Conservation (phyloP, 2,113 vertebrate species). For the Nyctibius bracteatus region DNA sequence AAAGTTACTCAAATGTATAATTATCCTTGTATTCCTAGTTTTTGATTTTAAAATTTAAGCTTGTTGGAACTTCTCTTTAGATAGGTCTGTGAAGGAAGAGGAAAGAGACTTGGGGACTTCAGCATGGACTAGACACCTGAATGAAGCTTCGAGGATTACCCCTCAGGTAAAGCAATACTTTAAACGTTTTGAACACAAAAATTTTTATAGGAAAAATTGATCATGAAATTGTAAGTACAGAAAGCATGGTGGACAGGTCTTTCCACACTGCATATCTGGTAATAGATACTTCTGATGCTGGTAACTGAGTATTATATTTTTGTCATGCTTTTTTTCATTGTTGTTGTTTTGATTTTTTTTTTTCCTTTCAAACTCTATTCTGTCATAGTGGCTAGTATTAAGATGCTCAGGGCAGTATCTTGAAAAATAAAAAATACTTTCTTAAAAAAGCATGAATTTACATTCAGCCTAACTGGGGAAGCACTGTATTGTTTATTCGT, state of each 20-base stretch:
- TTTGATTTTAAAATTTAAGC: neutral
- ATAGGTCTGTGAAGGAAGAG: conserved; percentile 67
- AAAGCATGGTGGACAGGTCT: neutral
- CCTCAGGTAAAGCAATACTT: conserved; percentile 74
- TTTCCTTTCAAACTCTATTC: neutral
- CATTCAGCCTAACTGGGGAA: neutral
- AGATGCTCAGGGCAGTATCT: neutral
- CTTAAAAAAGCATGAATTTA: neutral
- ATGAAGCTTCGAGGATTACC: conserved; percentile 69
- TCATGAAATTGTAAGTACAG: neutral
- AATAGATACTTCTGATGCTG: neutral
- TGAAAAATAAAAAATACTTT: neutral
- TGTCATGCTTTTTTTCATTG: neutral
- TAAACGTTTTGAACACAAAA: neutral
- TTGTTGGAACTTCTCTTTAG: conserved; percentile 60
- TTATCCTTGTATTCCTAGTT: neutral
- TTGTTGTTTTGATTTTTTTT: neutral
- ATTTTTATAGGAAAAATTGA: neutral
- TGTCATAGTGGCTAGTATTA: neutral
- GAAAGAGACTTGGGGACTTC: conserved; percentile 74
- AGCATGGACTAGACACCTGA: conserved; percentile 67
- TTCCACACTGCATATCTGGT: neutral
- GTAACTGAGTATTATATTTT: neutral
- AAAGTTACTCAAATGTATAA: neutral
- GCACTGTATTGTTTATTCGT: neutral